Conservation (phyloP, 2,797 vertebrate genomes). For the Graptemys geographica region DNA sequence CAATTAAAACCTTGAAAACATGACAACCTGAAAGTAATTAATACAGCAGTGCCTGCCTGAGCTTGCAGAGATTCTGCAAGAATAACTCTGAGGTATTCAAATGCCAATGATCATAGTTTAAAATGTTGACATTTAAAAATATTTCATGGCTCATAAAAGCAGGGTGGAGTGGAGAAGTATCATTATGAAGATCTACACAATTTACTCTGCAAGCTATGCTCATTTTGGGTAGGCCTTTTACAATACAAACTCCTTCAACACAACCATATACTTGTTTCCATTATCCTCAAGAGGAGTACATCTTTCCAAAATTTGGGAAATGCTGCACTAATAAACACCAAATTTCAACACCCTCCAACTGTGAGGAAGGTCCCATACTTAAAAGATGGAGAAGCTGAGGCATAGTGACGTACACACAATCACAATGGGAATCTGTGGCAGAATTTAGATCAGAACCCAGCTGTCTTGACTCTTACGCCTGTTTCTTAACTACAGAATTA, state of each 20-base stretch:
- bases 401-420: background rate
- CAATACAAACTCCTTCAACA: too few relatives aligned
- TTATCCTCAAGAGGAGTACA: background rate
- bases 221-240: background rate
- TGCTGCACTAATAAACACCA: background rate
- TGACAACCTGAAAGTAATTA: background rate
- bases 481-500: background rate
- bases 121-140: background rate
- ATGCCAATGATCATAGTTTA: background rate
- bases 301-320: background rate
- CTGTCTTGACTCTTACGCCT: background rate
- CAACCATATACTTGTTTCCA: background rate
- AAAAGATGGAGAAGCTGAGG: background rate
- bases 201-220: background rate
- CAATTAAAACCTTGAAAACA: background rate
- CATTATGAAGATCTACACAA: background rate
- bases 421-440: background rate
- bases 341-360: background rate
- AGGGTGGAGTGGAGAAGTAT: background rate
- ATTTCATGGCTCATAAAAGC: background rate
- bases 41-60: background rate
- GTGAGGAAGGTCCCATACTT: background rate
- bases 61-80: background rate
- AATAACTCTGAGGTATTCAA: background rate
- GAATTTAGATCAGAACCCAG: background rate